A percentile compares a stretch with the other conserved stretches of the same genome.
Conservation (phyloP, 2,888 invertebrate genomes). For the Macrophya annulata region DNA sequence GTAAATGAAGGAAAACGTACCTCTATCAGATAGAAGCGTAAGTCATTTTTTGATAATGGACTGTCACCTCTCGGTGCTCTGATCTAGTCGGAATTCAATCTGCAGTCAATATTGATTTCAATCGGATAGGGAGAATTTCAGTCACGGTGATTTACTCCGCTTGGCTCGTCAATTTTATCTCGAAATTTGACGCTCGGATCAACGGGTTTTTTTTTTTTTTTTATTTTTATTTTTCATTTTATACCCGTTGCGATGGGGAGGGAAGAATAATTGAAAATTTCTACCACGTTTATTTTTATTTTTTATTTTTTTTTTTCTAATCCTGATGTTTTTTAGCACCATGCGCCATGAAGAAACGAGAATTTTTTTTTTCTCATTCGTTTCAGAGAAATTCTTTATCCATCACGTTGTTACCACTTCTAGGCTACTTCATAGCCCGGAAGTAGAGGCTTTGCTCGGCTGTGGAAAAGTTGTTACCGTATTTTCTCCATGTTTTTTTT, state of each 20-base stretch:
- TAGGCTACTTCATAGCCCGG: neutral
- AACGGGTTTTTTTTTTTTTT: neutral
- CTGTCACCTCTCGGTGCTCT: conserved; percentile 64
- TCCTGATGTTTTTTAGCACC: neutral
- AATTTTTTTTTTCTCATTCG: neutral
- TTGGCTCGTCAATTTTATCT: conserved; percentile 49
- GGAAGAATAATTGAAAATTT: conserved; percentile 14
- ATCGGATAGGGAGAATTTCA: conserved; percentile 75
- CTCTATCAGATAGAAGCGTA: conserved; percentile 72
- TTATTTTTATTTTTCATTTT: neutral
- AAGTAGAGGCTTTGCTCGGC: neutral
- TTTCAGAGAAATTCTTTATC: neutral
- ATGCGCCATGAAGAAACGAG: neutral
- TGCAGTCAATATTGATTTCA: conserved; percentile 78
- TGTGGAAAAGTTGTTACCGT: neutral
- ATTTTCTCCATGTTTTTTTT: neutral
- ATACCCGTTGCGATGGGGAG: neutral
- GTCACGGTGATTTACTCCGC: conserved; percentile 75
- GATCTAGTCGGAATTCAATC: conserved; percentile 71
- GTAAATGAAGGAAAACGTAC: conserved; percentile 29
- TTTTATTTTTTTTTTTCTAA: neutral
- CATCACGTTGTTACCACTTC: neutral
- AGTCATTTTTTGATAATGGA: conserved; percentile 75
- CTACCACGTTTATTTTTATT: too few species aligned
- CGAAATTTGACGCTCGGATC: conserved; percentile 29